A percentile compares a stretch with the other conserved stretches of the same genome.
These are phyloP conservation scores for Lamellibrachia luymesi DNA, from an alignment of 1,140 invertebrate species.

Conservation along the genomic window DNA sequence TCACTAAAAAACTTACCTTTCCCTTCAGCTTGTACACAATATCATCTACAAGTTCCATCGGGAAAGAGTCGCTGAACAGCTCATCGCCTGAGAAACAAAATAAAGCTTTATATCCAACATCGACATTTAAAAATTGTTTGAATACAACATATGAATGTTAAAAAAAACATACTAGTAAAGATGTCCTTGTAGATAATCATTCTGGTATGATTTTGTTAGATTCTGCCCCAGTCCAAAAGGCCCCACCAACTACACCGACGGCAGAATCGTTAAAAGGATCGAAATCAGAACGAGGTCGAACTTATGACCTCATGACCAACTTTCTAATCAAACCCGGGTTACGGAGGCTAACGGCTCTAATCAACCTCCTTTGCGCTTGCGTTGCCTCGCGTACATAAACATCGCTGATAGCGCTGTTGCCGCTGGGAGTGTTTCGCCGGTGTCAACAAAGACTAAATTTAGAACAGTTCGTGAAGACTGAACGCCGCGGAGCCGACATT, in stretches of 20 bases:
- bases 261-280: background rate
- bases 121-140: slow-evolving; percentile 24
- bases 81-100: slow-evolving; percentile 79
- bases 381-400: background rate
- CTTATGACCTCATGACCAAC: slow-evolving; percentile 3
- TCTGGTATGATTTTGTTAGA: slow-evolving; percentile 56
- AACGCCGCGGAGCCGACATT: background rate
- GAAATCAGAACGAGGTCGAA: background rate
- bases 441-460: background rate
- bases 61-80: slow-evolving; percentile 97
- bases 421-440: background rate
- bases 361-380: background rate
- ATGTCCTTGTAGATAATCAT: slow-evolving; percentile 96
- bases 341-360: background rate
- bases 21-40: slow-evolving; percentile 92
- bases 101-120: slow-evolving; percentile 24
- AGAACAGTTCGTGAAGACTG: background rate
- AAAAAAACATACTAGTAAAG: slow-evolving; percentile 74
- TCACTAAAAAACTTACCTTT: slow-evolving; percentile 61
- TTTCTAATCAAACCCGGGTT: background rate
- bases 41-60: slow-evolving; percentile 88
- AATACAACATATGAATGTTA: slow-evolving; percentile 15
- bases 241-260: background rate
- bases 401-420: background rate
- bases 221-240: background rate